Conservation (phyloP, 2,797 vertebrate genomes). For the Gobionotothen gibberifrons region DNA sequence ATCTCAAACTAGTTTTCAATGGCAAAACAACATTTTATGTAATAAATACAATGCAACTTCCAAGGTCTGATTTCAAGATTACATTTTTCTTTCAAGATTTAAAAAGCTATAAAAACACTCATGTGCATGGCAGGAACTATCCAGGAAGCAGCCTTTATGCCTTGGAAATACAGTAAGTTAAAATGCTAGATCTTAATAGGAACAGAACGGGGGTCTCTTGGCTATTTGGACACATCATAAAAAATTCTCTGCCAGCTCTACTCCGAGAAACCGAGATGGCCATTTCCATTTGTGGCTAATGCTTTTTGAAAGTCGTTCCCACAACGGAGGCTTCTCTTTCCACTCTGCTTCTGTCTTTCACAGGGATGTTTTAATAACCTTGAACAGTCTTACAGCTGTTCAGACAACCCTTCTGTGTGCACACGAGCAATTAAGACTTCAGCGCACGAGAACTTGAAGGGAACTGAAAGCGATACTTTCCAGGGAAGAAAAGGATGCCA, state of each 20-base stretch:
- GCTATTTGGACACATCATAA: conserved; percentile 1
- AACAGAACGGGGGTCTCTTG: not conserved
- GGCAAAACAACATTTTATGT: no score
- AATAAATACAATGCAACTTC: no score
- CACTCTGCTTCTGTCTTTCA: conserved; percentile 31
- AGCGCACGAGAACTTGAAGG: conserved; percentile 30
- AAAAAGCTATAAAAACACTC: not conserved
- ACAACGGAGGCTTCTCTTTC: conserved; percentile 8
- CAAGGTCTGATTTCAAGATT: not conserved
- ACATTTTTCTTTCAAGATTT: not conserved
- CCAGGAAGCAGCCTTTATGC: conserved; percentile 6
- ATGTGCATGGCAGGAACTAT: not conserved
- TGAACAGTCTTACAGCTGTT: conserved; percentile 40
- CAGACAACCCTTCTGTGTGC: conserved; percentile 24
- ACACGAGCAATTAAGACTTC: conserved; percentile 65
- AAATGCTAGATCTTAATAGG: conserved; percentile 17
- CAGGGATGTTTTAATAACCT: conserved; percentile 58
- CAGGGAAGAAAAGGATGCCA: conserved; percentile 4
- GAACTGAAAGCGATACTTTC: conserved; percentile 14
- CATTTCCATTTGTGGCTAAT: conserved; percentile 38
- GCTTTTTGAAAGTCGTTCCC: conserved; percentile 35
- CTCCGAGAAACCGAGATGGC: not conserved
- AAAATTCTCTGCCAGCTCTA: conserved; percentile 4
- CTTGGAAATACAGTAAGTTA: conserved; percentile 17
- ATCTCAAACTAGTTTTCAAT: no score